Evolutionary conservation across 2,113 vertebrate species (phyloP), one percentile per base, ranked within the genome.

Genomic region (Rhabdornis inornatus): DNA sequence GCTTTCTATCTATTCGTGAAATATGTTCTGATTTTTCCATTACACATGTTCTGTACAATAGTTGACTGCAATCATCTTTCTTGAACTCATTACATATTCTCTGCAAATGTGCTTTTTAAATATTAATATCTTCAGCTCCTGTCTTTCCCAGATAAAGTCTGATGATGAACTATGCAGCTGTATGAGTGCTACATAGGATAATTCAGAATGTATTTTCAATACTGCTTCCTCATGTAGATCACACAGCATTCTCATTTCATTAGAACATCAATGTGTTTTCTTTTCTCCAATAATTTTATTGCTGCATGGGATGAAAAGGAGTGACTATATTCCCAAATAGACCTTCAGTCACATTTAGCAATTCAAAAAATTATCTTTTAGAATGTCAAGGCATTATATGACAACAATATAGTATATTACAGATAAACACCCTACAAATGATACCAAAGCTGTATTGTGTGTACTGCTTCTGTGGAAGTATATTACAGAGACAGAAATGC

Each of bases 61-160:
- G 74, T 84, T 83, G 68, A 80, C 52, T 63, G 56, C 82, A 95
- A 56, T 96, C 76, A 78, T 91, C 94, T 95, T 94, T 96, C 91
- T 92, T 92, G 72, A 82, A 68, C 39, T 92, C 49, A 76, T 96
- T 95, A 95, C n/a, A 85, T 60, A 85, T 92, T 95, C 95, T 94
- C 49, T 93, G 50, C 31, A 95, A 94, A 94, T 92, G 56, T 40
- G 64, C 39, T 59, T 96, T 95, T 95, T 93, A 96, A 96, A 94
- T 90, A 96, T 92, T 96, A 95, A 87, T 96, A 56, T 39, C 39
- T 95, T 91, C 82, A 71, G 28, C 42, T 96, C 42, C 42, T 95
- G 39, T 92, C 94, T 97, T 95, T 95, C 53, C 74, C 75, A 86
- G 81, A 78, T 64, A 80, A 87, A 95, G 56, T 89, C 77, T 93